Percentiles rank a stretch among this genome's conserved stretches.
Evolutionary conservation across 2,888 invertebrate genomes (phyloP).

Genomic region (Helicoverpa assulta): DNA sequence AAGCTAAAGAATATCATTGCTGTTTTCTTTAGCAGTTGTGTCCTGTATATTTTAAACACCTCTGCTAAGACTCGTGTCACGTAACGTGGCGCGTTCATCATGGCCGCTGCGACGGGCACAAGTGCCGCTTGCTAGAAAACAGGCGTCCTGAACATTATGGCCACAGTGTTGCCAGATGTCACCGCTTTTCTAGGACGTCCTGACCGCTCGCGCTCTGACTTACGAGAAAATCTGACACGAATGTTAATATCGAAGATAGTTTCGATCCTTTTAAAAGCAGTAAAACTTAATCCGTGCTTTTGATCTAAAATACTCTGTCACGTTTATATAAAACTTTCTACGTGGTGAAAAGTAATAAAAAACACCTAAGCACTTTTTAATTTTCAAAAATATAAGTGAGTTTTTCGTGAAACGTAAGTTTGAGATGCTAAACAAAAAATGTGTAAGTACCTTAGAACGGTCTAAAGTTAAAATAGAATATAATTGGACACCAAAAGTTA

Average conservation of each 20-base stretch:
- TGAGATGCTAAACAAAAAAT: no score
- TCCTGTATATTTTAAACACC: slow-evolving; percentile 49
- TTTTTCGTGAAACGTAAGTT: no score
- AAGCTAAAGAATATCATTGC: neutral
- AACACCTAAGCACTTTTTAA: no score
- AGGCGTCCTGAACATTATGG: slow-evolving; percentile 49
- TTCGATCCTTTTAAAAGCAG: neutral
- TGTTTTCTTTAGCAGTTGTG: slow-evolving; percentile 23
- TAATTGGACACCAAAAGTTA: neutral
- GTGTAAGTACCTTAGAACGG: no score
- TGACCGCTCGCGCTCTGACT: slow-evolving; percentile 1
- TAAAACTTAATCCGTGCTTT: neutral
- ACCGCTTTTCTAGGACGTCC: slow-evolving; percentile 32
- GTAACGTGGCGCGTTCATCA: slow-evolving; percentile 61
- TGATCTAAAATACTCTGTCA: no score
- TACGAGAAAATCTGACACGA: slow-evolving; percentile 1
- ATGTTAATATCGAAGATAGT: neutral
- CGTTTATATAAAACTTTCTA: no score
- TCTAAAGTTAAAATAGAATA: no score
- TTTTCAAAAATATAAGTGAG: no score
- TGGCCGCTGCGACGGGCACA: slow-evolving; percentile 55
- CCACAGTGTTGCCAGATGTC: slow-evolving; percentile 44
- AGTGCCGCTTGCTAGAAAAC: slow-evolving; percentile 63
- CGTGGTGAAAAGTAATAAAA: no score
- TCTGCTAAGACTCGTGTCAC: slow-evolving; percentile 56